phyloP scores from a whole-genome alignment of 2,888 invertebrate species.

The Heliconius cydno region DNA sequence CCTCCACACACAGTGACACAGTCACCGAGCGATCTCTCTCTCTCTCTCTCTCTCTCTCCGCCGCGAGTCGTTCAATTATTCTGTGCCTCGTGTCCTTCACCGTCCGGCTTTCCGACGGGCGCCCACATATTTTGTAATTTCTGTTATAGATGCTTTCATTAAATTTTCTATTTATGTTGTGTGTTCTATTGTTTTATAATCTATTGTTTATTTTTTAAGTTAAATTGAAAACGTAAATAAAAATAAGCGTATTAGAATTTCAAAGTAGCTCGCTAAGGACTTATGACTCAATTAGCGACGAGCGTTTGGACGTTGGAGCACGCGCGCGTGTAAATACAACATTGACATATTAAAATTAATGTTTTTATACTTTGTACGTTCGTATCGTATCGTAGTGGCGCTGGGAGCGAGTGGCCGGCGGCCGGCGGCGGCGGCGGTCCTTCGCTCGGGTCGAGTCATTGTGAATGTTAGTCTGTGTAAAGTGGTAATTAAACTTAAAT shows the following conservation, averaged over 20 bases:
- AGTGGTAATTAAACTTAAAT: slow-evolving; percentile 66
- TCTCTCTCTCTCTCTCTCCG: background rate
- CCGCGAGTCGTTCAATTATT: background rate
- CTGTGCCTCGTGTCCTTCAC: background rate
- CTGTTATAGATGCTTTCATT: background rate
- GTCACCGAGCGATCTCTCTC: slow-evolving; percentile 3
- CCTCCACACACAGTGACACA: slow-evolving; percentile 46
- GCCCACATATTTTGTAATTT: slow-evolving; percentile 24
- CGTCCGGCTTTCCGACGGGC: slow-evolving; percentile 16
- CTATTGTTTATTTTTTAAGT: too few relatives aligned
- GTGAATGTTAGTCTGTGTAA: slow-evolving; percentile 72
- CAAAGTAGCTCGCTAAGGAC: too few relatives aligned
- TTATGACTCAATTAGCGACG: too few relatives aligned
- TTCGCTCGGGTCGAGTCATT: slow-evolving; percentile 52
- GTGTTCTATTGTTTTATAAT: background rate
- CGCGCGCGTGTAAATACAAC: slow-evolving; percentile 70
- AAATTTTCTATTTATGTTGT: background rate
- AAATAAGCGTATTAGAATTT: too few relatives aligned
- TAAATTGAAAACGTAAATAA: too few relatives aligned
- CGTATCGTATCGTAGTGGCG: background rate
- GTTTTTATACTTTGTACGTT: slow-evolving; percentile 70
- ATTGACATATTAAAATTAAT: slow-evolving; percentile 56
- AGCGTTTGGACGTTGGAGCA: background rate
- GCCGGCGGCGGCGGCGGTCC: slow-evolving; percentile 29
- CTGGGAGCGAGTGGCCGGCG: background rate